Conservation (phyloP, 2,797 vertebrate species). For the Syngnathus acus region DNA sequence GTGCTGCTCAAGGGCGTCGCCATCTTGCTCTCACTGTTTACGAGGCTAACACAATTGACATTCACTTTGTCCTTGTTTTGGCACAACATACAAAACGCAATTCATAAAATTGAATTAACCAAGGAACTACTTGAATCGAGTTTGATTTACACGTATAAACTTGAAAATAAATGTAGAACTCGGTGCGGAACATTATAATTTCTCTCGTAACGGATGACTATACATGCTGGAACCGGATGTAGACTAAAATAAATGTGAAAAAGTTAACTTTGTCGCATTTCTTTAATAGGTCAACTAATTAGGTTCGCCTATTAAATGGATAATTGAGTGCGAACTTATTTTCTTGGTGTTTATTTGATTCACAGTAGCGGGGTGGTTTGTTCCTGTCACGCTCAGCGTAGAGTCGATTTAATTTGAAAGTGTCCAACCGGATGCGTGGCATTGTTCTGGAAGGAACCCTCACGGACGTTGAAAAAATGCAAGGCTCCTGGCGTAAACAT, state of each 20-base stretch:
- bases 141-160: background rate
- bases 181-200: constrained; percentile 20
- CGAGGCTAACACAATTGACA: background rate
- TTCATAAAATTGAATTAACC: background rate
- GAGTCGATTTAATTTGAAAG: background rate
- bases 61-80: background rate
- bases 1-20: constrained; percentile 67
- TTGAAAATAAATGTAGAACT: background rate
- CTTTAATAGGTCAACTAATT: too few relatives aligned
- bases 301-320: too few relatives aligned
- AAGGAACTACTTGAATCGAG: background rate
- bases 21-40: constrained; percentile 50
- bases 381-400: background rate
- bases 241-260: background rate
- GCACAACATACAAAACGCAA: background rate
- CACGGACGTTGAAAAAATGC: background rate
- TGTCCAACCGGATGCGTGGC: background rate
- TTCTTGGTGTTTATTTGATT: background rate
- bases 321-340: too few relatives aligned
- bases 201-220: constrained; percentile 17
- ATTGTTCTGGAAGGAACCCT: background rate
- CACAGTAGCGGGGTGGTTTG: background rate
- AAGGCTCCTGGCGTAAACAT: background rate
- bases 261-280: too few relatives aligned
- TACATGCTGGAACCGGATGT: constrained; percentile 25